Base-by-base conservation (phyloP, 2,888 invertebrate genomes). In the Zonitis immaculata region DNA sequence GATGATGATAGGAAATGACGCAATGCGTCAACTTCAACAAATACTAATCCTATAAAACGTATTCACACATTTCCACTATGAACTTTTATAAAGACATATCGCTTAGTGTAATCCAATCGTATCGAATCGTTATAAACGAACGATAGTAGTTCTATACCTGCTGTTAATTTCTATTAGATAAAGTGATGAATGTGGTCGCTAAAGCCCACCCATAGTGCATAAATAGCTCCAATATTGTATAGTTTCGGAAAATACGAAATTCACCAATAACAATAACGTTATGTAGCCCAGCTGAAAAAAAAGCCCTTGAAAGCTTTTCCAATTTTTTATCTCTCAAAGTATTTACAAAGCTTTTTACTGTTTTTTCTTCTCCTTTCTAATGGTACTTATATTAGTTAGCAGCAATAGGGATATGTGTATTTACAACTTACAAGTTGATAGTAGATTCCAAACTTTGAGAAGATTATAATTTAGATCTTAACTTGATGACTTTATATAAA, bases 131-230 rank as follows among this genome's bases (percentile, higher is more conserved):
- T 16, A 18, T 39, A 35, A 11, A 39, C 9, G 16, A 16, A 35
- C 1, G 9, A 16, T 39, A 20, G 20, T 39, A 39, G 39, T 20
- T 39, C 18, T 39, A 18, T 39, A 39, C 39, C 18, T 39, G 39
- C 39, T 39, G 39, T 39, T 39, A 39, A 39, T 39, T 39, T 39
- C 39, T 39, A 39, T 39, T 39, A 39, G 39, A 39, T 39, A 18
- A 11, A 39, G 39, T 39, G 9, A 39, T 39, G 39, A 39, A 39
- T 20, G 1, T n/a, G n/a, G n/a, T n/a, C n/a, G n/a, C n/a, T n/a
- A n/a, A n/a, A n/a, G n/a, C n/a, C n/a, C n/a, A n/a, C n/a, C n/a
- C n/a, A n/a, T n/a, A n/a, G n/a, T n/a, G n/a, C n/a, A n/a, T n/a
- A n/a, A n/a, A n/a, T n/a, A 22, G 22, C 22, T 22, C 5, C 22